Conservation (phyloP, 2,113 vertebrate species). For the Pycnonotus jocosus region DNA sequence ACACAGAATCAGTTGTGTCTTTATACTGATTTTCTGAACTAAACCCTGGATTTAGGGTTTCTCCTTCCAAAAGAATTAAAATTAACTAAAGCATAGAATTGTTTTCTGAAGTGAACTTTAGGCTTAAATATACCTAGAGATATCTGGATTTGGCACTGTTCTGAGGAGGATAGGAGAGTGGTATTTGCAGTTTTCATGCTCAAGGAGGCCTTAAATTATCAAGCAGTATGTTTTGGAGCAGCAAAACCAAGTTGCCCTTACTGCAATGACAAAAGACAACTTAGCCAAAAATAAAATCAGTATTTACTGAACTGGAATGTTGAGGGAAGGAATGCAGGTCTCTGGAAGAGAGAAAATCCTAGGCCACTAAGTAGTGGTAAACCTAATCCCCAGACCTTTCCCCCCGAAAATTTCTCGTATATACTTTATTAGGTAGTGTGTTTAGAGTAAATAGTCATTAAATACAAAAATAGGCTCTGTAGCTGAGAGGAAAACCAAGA, state of each 20-base stretch:
- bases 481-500: not conserved
- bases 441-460: not conserved
- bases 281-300: not conserved
- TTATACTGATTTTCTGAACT: not conserved
- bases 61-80: not conserved
- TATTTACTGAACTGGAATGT: not conserved
- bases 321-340: not conserved
- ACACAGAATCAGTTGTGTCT: not conserved
- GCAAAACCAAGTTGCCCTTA: not conserved
- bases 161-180: not conserved
- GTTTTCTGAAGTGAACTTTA: not conserved
- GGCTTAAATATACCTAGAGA: not conserved
- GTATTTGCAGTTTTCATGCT: not conserved
- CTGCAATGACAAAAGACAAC: not conserved
- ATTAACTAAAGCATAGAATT: not conserved
- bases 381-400: not conserved
- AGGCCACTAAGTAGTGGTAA: not conserved
- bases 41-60: not conserved
- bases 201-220: not conserved
- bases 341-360: not conserved
- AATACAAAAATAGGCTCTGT: not conserved
- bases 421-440: not conserved
- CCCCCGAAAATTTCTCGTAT: not conserved
- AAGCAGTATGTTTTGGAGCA: not conserved
- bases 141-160: not conserved